Percentiles rank a stretch among this genome's conserved stretches.
Evolutionary conservation across 2,797 vertebrate genomes (phyloP).

Genomic region (Anomalospiza imberbis): DNA sequence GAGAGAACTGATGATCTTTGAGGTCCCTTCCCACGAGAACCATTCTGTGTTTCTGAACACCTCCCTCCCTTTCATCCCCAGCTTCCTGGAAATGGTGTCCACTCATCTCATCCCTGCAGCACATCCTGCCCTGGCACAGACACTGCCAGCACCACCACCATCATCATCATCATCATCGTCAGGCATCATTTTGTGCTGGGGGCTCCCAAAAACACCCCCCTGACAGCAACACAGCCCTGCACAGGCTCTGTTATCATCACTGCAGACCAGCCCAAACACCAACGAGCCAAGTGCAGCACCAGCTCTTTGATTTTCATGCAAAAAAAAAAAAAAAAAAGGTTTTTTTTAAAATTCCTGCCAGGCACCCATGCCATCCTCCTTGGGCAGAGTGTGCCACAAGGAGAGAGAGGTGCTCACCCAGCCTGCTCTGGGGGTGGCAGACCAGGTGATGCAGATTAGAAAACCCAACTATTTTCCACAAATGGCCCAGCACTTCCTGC

Average conservation of each 20-base stretch:
- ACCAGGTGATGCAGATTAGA: not conserved
- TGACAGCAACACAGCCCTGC: fast-evolving
- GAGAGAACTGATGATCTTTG: not conserved
- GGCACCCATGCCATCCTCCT: not conserved
- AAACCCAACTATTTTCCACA: not conserved
- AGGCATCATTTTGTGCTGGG: fast-evolving
- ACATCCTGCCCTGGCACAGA: not conserved
- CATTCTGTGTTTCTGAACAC: no score
- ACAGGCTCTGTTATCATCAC: fast-evolving
- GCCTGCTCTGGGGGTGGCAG: not conserved
- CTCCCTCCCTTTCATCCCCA: not conserved
- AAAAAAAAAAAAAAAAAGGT: fast-evolving
- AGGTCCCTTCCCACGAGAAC: fast-evolving
- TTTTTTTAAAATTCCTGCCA: not conserved
- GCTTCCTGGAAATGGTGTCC: fast-evolving
- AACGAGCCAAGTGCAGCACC: not conserved
- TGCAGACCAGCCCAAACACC: fast-evolving
- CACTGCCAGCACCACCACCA: fast-evolving
- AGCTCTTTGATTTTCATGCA: not conserved
- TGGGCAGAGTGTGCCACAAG: not conserved
- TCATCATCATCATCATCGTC: not conserved
- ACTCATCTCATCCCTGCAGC: not conserved
- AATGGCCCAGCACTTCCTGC: not conserved
- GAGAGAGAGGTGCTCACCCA: not conserved
- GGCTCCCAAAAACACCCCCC: not conserved